Evolutionary conservation across 2,797 vertebrate genomes (phyloP).

Genomic region (Remorina albescens): DNA sequence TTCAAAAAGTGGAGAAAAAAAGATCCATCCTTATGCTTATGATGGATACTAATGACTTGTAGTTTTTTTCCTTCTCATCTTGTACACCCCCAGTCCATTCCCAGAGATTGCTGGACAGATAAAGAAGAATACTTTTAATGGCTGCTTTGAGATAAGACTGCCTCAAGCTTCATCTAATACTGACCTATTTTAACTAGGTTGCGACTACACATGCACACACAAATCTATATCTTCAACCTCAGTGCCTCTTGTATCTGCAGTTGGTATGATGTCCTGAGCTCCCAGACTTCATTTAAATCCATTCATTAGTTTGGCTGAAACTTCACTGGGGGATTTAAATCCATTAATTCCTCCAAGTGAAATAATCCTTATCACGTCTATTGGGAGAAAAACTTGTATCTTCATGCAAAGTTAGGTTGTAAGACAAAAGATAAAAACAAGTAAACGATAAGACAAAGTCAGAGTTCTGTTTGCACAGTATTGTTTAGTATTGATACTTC

Average conservation of each 20-base stretch:
- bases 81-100: background rate
- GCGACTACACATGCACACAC: background rate
- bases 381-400: background rate
- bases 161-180: background rate
- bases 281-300: constrained; percentile 18
- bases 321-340: constrained; percentile 8
- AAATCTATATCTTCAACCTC: constrained; percentile 31
- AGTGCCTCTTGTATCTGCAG: constrained; percentile 9
- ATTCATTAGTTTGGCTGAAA: background rate
- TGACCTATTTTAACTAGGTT: constrained; percentile 23
- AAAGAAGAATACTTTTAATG: background rate
- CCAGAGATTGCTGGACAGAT: background rate
- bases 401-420: background rate
- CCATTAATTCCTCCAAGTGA: background rate
- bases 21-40: too few species aligned
- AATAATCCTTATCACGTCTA: background rate
- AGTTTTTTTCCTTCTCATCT: background rate
- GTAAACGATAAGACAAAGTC: background rate
- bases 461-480: background rate
- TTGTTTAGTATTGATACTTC: background rate
- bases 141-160: constrained; percentile 8
- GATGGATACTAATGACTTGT: background rate
- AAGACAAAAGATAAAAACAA: constrained; percentile 12
- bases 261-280: background rate
- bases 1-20: too few species aligned